Evolutionary conservation across 1,140 invertebrate species (phyloP).

Genomic region (Drosophila subpulchrella): DNA sequence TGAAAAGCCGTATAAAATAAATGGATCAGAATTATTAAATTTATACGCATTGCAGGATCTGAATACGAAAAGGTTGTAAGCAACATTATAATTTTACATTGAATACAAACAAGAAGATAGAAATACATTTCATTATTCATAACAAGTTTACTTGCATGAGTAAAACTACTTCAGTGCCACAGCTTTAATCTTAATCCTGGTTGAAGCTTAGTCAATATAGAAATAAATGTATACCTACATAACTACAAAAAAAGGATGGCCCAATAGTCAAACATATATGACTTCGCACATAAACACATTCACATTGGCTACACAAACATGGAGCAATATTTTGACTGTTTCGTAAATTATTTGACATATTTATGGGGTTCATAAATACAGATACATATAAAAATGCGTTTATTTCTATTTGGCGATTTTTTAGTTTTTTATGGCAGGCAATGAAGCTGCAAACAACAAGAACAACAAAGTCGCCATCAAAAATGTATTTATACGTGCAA

Average conservation of each 20-base stretch:
- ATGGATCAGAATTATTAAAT: background rate
- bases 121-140: too few relatives aligned
- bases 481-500: slow-evolving; percentile 62
- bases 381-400: slow-evolving; percentile 76
- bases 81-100: too few relatives aligned
- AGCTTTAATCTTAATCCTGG: too few relatives aligned
- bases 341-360: slow-evolving; percentile 81
- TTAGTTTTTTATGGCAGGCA: slow-evolving; percentile 69
- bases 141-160: too few relatives aligned
- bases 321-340: slow-evolving; percentile 80
- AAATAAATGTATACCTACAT: slow-evolving; percentile 1
- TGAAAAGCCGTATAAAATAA: background rate
- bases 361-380: slow-evolving; percentile 82
- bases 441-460: slow-evolving; percentile 38
- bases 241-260: background rate
- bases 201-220: background rate
- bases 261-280: slow-evolving; percentile 2
- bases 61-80: background rate
- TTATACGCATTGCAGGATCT: background rate
- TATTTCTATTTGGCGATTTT: slow-evolving; percentile 77
- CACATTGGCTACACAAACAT: slow-evolving; percentile 53
- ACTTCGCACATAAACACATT: slow-evolving; percentile 11
- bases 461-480: slow-evolving; percentile 49
- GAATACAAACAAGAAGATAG: too few relatives aligned
- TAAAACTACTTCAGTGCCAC: too few relatives aligned